Conservation (phyloP, 1,140 invertebrate genomes). For the Theocolax elegans region DNA sequence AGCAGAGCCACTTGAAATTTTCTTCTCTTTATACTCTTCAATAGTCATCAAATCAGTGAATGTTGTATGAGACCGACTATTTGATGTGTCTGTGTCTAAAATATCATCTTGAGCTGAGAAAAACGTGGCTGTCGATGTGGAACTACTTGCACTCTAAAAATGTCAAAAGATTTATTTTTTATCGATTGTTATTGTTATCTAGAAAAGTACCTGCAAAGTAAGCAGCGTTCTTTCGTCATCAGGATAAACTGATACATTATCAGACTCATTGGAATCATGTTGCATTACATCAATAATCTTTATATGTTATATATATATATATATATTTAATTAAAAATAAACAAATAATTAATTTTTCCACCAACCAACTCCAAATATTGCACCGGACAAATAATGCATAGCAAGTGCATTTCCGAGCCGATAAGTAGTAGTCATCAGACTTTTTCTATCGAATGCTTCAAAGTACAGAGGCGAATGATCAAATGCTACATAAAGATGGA, state of each 20-base stretch:
- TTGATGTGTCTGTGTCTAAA: slow-evolving; percentile 42
- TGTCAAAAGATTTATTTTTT: no score
- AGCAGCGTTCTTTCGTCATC: no score
- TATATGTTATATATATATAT: no score
- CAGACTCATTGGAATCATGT: no score
- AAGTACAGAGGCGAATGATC: slow-evolving; percentile 91
- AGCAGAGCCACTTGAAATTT: slow-evolving; percentile 44
- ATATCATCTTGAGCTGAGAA: slow-evolving; percentile 55
- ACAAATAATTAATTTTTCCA: no score
- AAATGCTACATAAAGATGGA: slow-evolving; percentile 87
- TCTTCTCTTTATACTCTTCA: slow-evolving; percentile 35
- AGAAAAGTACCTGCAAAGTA: no score
- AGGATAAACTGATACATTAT: no score
- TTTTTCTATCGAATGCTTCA: slow-evolving; percentile 78
- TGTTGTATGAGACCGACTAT: slow-evolving; percentile 24
- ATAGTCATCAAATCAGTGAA: slow-evolving; percentile 20
- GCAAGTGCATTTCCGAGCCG: slow-evolving; percentile 84
- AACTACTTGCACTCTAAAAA: slow-evolving; percentile 51
- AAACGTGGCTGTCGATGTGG: slow-evolving; percentile 55
- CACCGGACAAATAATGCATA: slow-evolving; percentile 90
- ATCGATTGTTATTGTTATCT: no score
- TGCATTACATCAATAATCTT: no score
- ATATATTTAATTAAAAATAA: no score
- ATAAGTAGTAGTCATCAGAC: slow-evolving; percentile 81
- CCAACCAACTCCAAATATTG: slow-evolving; percentile 89